A percentile compares a stretch with the other conserved stretches of the same genome.
Conservation (phyloP, 2,888 invertebrate species). For the Aleiodes testaceus region DNA sequence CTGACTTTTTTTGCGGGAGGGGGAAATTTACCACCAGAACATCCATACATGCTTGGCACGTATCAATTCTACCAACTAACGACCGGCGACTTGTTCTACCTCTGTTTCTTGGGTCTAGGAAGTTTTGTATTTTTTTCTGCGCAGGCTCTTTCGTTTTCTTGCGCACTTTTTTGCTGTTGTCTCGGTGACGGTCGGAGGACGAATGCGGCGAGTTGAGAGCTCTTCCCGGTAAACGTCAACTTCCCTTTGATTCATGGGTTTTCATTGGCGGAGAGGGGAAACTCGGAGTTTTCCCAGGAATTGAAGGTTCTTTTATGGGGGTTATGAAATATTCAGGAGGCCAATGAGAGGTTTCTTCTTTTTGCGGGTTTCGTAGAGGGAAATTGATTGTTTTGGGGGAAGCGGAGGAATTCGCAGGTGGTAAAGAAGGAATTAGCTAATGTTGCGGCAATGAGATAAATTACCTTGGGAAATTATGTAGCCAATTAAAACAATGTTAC, state of each 20-base stretch:
- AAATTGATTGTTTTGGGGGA: neutral
- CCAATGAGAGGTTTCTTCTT: no score
- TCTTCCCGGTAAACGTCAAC: slow-evolving; percentile 36
- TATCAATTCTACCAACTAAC: slow-evolving; percentile 44
- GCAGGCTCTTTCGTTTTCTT: neutral
- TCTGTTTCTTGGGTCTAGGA: slow-evolving; percentile 6
- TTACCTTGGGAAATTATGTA: neutral
- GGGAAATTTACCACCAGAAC: slow-evolving; percentile 29
- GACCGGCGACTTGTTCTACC: slow-evolving; percentile 36
- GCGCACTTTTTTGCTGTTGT: slow-evolving; percentile 7
- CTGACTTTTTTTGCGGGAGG: neutral
- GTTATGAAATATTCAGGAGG: slow-evolving; percentile 11
- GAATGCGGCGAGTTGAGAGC: neutral
- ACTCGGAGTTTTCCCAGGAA: slow-evolving; percentile 12
- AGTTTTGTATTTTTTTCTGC: slow-evolving; percentile 10
- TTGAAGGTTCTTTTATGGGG: slow-evolving; percentile 1
- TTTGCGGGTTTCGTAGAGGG: neutral
- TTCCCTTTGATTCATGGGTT: slow-evolving; percentile 33
- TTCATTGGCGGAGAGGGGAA: neutral
- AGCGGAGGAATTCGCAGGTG: no score
- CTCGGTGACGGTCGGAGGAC: neutral
- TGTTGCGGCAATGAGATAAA: slow-evolving; percentile 6
- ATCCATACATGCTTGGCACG: slow-evolving; percentile 43
- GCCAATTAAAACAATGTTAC: slow-evolving; percentile 23
- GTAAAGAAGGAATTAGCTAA: no score